Evolutionary conservation across 2,797 vertebrate genomes (phyloP), one percentile per base, ranked within the genome.

Genomic region (Selene dorsalis): DNA sequence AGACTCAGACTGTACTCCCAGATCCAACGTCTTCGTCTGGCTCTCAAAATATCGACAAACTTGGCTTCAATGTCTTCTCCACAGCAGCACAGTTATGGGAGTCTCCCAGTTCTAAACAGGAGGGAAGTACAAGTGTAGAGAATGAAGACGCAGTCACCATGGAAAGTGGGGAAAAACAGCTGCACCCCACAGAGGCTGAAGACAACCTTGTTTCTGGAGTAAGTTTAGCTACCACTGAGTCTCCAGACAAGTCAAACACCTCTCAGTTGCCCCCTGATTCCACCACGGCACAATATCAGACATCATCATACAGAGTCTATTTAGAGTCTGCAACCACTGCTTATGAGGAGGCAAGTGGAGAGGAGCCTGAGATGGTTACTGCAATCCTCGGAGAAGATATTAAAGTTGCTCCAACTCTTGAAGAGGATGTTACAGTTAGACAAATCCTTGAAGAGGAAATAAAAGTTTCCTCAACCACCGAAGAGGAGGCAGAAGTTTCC

Each of bases 41-140:
- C 28, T 28, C 73, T 55, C 73, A 4, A 9, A 26, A 39, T 24
- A 57, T 75, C 41, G 85, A 84, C 0, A 79, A 85, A 53, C 7
- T 53, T n/a, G 68, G 17, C 67, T 47, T 81, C 3, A 60, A 75
- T 52, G 68, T 77, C 50, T 8, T 85, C 39, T 84, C 88, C 47
- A 83, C 90, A 16, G 43, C 48, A 2, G 35, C 82, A 17, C 80
- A 82, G 16, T 6, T 78, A 26, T 85, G 86, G 89, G 87, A 86
- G 32, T 82, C 88, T 22, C 28, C 84, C 18, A 68, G 55, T 65
- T 87, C 85, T 22, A 84, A 43, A 59, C 88, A 82, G 20, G 92
- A 94, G 45, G 93, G 91, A 69, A 93, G 93, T 55, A 73, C 84
- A 64, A 90, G 75, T 69, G 55, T 87, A 75, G 91, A 93, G 67